These are phyloP conservation scores for Vulpes lagopus DNA, from an alignment of 2,113 vertebrate genomes.

Conservation along the genomic window DNA sequence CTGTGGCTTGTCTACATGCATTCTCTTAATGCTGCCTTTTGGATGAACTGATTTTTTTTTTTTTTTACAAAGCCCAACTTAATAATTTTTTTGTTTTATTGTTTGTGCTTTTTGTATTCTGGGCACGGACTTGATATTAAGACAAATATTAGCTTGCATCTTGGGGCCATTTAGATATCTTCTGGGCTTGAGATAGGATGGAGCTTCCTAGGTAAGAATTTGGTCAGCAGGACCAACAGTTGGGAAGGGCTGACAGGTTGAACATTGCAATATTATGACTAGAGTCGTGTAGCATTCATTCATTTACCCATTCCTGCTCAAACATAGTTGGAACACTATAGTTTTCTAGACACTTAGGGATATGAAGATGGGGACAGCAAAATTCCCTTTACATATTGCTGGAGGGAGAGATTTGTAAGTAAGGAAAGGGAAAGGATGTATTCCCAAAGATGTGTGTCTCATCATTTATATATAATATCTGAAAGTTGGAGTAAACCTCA, in stretches of 20 bases:
- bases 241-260: background rate
- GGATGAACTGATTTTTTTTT: background rate
- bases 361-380: background rate
- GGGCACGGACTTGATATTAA: background rate
- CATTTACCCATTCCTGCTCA: background rate
- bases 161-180: background rate
- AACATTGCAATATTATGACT: background rate
- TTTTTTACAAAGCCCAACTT: slow-evolving; percentile 6
- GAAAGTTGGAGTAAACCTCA: background rate
- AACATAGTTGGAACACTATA: background rate
- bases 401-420: background rate
- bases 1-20: background rate
- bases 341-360: background rate
- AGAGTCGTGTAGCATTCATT: background rate
- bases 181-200: background rate
- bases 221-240: background rate
- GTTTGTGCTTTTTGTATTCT: background rate
- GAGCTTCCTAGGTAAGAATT: background rate
- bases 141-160: background rate
- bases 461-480: background rate
- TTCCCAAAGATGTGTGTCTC: background rate
- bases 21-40: background rate
- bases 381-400: background rate
- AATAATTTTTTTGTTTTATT: background rate
- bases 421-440: background rate